Conservation (phyloP, 1,140 invertebrate genomes). For the Drosophila orosa region DNA sequence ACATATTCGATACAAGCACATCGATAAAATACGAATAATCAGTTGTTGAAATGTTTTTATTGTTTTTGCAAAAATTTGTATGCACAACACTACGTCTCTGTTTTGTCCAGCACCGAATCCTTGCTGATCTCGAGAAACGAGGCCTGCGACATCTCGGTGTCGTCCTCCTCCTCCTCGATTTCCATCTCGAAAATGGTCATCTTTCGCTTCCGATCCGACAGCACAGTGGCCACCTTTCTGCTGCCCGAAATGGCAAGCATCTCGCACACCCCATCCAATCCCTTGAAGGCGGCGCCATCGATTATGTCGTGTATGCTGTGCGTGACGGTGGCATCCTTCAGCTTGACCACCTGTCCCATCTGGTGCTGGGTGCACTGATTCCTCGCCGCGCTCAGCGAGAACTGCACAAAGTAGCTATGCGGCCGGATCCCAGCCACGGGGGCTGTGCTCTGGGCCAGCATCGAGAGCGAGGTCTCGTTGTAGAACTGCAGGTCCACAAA, state of each 20-base stretch:
- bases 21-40: not conserved
- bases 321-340: constrained; percentile 85
- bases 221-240: constrained; percentile 93
- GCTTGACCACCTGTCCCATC: constrained; percentile 84
- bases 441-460: constrained; percentile 87
- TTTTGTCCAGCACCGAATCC: constrained; percentile 63
- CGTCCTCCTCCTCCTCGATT: constrained; percentile 95
- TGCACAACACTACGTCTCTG: constrained; percentile 9
- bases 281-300: constrained; percentile 85
- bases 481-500: constrained; percentile 89
- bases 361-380: constrained; percentile 83
- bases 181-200: constrained; percentile 96
- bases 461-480: constrained; percentile 90
- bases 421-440: constrained; percentile 84
- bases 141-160: constrained; percentile 87
- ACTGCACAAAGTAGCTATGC: constrained; percentile 88
- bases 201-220: constrained; percentile 91
- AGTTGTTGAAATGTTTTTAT: not conserved
- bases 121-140: constrained; percentile 83
- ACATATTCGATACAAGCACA: not conserved
- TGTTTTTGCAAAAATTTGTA: not conserved
- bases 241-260: constrained; percentile 93
- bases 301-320: constrained; percentile 85
- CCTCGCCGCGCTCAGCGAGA: constrained; percentile 85
- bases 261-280: constrained; percentile 90